A percentile compares a stretch with the other conserved stretches of the same genome.
Evolutionary conservation across 2,888 invertebrate genomes (phyloP).

Genomic region (Eupithecia inturbata): DNA sequence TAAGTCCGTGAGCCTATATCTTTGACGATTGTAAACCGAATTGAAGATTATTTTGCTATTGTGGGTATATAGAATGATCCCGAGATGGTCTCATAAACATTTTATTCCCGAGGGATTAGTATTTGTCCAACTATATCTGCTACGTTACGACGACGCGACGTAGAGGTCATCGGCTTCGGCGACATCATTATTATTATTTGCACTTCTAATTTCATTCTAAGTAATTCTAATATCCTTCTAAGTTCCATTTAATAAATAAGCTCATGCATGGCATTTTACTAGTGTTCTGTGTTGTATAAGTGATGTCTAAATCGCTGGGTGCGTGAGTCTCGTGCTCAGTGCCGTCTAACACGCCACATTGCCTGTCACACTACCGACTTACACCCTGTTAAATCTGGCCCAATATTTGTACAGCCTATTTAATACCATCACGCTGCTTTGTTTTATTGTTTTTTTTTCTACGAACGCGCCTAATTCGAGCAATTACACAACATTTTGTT

Average conservation of each 20-base stretch:
- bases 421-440: conserved; percentile 72
- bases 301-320: conserved; percentile 72
- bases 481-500: conserved; percentile 66
- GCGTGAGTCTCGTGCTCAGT: conserved; percentile 58
- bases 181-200: no score
- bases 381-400: conserved; percentile 80
- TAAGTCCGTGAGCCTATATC: background rate
- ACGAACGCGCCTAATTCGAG: conserved; percentile 56
- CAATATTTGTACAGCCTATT: conserved; percentile 81
- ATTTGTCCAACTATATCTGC: no score
- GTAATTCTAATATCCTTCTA: background rate
- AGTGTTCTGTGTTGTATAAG: conserved; percentile 58
- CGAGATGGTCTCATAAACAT: no score
- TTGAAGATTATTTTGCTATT: no score
- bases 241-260: conserved; percentile 42
- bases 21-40: no score
- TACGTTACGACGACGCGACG: no score
- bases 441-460: conserved; percentile 76
- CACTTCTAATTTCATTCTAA: background rate
- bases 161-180: no score
- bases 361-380: conserved; percentile 80
- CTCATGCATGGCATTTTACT: conserved; percentile 56
- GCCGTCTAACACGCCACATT: conserved; percentile 69
- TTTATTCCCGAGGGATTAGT: no score
- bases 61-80: no score